Percentiles rank a stretch among this genome's conserved stretches.
Conservation (phyloP, 2,888 invertebrate species). For the Drosophila macrospina region DNA sequence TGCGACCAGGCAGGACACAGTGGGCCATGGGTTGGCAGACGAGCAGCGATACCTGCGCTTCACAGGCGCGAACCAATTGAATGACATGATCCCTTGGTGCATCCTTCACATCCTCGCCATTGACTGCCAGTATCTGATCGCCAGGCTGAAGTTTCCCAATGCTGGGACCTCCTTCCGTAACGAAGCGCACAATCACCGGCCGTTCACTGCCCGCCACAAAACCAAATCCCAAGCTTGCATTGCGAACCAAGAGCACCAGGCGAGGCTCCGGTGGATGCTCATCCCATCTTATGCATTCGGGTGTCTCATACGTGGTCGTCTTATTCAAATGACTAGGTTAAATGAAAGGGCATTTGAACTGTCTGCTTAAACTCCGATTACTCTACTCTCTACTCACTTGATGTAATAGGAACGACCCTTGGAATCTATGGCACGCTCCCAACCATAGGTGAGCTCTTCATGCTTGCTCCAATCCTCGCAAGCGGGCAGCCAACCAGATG, state of each 20-base stretch:
- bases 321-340: constrained; percentile 90
- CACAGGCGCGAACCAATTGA: constrained; percentile 93
- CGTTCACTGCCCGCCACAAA: constrained; percentile 98
- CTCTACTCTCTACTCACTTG: constrained; percentile 87
- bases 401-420: constrained; percentile 92
- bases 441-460: constrained; percentile 93
- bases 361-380: not conserved
- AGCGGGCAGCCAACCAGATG: constrained; percentile 95
- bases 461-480: constrained; percentile 91
- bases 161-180: constrained; percentile 96
- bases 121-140: constrained; percentile 95
- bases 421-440: constrained; percentile 95
- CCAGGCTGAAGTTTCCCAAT: constrained; percentile 95
- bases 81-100: constrained; percentile 96
- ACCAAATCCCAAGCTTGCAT: constrained; percentile 94
- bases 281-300: constrained; percentile 88
- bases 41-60: constrained; percentile 90
- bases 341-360: not conserved
- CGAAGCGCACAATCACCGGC: constrained; percentile 95
- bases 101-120: constrained; percentile 94
- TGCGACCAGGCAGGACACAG: constrained; percentile 87
- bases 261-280: constrained; percentile 92
- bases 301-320: constrained; percentile 96
- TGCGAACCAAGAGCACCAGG: constrained; percentile 90
- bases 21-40: constrained; percentile 93